Evolutionary conservation across 2,888 invertebrate genomes (phyloP).

Genomic region (Malthinus flaveolus): DNA sequence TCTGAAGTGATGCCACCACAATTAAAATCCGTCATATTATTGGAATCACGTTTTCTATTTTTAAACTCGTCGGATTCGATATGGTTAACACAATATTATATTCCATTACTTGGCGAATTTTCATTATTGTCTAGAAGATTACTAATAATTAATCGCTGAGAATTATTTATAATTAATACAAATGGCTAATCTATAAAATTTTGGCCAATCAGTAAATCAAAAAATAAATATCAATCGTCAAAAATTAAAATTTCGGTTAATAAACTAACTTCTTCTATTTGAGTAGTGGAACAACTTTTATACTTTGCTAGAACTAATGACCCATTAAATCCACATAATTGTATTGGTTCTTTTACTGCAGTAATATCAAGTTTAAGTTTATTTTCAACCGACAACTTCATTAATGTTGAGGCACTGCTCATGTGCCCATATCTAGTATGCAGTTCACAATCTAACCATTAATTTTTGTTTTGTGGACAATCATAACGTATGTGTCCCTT

Average conservation of each 20-base stretch:
- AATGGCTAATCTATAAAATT: slow-evolving; percentile 10
- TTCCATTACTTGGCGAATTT: too few relatives aligned
- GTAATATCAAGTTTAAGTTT: too few relatives aligned
- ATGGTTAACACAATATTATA: too few relatives aligned
- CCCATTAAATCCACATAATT: slow-evolving; percentile 4
- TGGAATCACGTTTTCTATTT: too few relatives aligned
- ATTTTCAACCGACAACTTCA: background rate
- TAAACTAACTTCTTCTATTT: slow-evolving; percentile 8
- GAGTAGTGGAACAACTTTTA: slow-evolving; percentile 3
- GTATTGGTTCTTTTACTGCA: too few relatives aligned
- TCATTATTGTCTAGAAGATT: too few relatives aligned
- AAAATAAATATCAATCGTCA: slow-evolving; percentile 5
- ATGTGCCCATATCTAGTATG: too few relatives aligned
- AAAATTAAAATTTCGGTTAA: slow-evolving; percentile 1
- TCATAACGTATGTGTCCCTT: slow-evolving; percentile 7
- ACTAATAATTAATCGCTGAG: too few relatives aligned
- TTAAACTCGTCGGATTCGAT: too few relatives aligned
- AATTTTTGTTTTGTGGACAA: slow-evolving; percentile 7
- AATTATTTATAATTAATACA: too few relatives aligned
- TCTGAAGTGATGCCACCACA: background rate
- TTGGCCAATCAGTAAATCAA: slow-evolving; percentile 10
- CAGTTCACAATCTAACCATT: background rate
- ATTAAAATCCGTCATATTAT: too few relatives aligned
- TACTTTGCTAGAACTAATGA: slow-evolving; percentile 1
- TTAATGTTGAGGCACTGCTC: background rate